Conservation (phyloP, 2,113 vertebrate genomes). For the Pterocles orientalis region DNA sequence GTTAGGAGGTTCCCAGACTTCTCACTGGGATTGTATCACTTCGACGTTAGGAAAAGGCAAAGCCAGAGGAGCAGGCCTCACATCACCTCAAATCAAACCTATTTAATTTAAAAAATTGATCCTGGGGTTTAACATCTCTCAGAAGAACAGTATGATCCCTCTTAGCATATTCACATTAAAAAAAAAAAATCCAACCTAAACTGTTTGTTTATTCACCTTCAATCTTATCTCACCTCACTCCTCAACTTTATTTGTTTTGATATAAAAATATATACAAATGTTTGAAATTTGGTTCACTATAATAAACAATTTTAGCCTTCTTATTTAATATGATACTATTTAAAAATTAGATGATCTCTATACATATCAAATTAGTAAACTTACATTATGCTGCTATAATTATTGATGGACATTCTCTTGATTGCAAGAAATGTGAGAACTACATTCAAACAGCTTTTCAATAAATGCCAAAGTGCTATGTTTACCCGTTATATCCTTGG, state of each 20-base stretch:
- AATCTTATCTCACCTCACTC: background rate
- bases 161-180: background rate
- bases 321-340: background rate
- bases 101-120: background rate
- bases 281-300: background rate
- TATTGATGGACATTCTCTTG: background rate
- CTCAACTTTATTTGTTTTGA: background rate
- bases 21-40: background rate
- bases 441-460: background rate
- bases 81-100: background rate
- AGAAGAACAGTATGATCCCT: background rate
- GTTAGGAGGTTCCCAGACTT: background rate
- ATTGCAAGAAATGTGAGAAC: background rate
- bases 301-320: background rate
- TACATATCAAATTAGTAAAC: background rate
- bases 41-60: background rate
- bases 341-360: background rate
- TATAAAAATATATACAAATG: background rate
- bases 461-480: accelerated
- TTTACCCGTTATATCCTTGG: background rate
- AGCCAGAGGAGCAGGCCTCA: background rate
- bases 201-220: background rate
- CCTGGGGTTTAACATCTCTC: background rate
- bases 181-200: background rate
- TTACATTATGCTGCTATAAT: background rate